Evolutionary conservation across 2,797 vertebrate species (phyloP).

Genomic region (Cynodonichthys magdalenae): DNA sequence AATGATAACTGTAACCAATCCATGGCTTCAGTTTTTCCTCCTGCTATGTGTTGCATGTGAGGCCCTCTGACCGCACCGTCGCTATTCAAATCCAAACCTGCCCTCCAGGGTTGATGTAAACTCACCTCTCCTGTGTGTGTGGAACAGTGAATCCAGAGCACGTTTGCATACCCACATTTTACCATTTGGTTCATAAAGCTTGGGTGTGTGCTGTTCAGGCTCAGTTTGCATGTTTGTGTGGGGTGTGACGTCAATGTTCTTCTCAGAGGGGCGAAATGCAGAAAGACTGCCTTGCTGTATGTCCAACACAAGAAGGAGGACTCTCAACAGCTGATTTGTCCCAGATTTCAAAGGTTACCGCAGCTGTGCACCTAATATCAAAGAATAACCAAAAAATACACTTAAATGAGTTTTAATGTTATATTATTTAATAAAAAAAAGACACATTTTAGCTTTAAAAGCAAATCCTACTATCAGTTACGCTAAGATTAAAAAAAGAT

Average conservation of each 20-base stretch:
- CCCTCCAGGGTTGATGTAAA: slow-evolving; percentile 18
- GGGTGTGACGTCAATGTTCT: slow-evolving; percentile 30
- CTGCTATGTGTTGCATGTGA: slow-evolving; percentile 1
- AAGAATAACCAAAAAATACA: background rate
- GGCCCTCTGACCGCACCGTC: slow-evolving; percentile 21
- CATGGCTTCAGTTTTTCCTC: slow-evolving; percentile 3
- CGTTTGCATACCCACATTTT: slow-evolving; percentile 36
- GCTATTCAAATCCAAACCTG: slow-evolving; percentile 49
- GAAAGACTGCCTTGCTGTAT: slow-evolving; percentile 46
- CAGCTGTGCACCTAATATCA: background rate
- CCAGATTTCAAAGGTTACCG: slow-evolving; percentile 32
- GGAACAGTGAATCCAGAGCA: background rate
- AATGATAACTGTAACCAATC: background rate
- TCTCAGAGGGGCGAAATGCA: slow-evolving; percentile 18
- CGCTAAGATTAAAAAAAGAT: no score
- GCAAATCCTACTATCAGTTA: no score
- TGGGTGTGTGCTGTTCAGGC: slow-evolving; percentile 24
- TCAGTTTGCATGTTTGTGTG: slow-evolving; percentile 39
- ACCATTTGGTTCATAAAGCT: slow-evolving; percentile 12
- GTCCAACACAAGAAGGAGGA: slow-evolving; percentile 32
- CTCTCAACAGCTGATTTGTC: slow-evolving; percentile 20
- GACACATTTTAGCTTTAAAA: no score
- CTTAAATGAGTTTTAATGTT: no score
- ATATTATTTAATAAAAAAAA: no score
- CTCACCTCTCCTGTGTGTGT: slow-evolving; percentile 14